Base-by-base conservation (phyloP, 2,113 vertebrate genomes). In the Podiceps cristatus region DNA sequence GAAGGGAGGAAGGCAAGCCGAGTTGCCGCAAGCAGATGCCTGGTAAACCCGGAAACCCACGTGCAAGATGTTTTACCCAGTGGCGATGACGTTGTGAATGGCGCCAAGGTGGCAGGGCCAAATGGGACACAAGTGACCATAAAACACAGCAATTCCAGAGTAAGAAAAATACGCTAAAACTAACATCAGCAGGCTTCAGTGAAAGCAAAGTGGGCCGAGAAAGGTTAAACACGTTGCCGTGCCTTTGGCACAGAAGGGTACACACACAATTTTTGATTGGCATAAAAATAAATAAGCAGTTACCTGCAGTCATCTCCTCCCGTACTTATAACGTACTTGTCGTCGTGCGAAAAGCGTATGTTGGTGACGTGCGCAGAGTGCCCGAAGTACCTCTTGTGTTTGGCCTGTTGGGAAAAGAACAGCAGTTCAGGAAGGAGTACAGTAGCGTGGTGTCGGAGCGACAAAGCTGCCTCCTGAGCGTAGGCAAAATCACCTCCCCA, bases 291-390 rank as follows among this genome's bases (percentile, higher is more conserved):
- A 58, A 8, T 3, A 9, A 31, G 52, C 5, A 4, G 18, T 98
- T 98, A 99, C 99, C 99, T 99, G 99, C 99, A 99, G 98, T 99
- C 99, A 0, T 99, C 99, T 74, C 99, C 99, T 77, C 99, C 99
- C 5, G 99, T 99, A 71, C 99, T 99, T 90, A 99, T 97, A 49
- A 99, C 98, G 0, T 98, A 99, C 85, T 99, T 99, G 97, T 99
- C 99, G 0, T 99, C 99, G 0, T 99, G 99, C 76, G 99, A 99
- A 97, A 99, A 99, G 42, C 99, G 99, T 31, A 99, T 98, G 97
- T 99, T 99, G 62, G 99, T 99, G 96, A 99, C 99, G 0, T 99
- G 99, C 24, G 99, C 99, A 0, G 99, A 99, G 97, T 99, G 99
- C 27, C 99, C 99, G 4, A 99, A 99, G 93, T 99, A 99, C 20